Base-by-base conservation (phyloP, 1,140 invertebrate species). In the Drosophila pallidifrons region DNA sequence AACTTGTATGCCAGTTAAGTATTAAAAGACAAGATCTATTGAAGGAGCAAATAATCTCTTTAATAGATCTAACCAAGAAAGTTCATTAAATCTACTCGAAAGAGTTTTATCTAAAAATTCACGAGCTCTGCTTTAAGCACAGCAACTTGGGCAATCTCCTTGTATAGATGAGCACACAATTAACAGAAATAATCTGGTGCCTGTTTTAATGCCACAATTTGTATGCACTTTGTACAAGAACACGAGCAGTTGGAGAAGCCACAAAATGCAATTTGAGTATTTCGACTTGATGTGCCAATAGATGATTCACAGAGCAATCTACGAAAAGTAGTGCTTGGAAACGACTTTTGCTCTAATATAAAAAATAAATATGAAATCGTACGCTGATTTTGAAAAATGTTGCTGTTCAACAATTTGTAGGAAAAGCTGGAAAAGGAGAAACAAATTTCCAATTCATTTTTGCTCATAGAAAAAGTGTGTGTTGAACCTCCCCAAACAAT, bases 401-500 rank as follows among this genome's bases (percentile, higher is more conserved):
- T 32, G 20, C 15, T 15, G 28, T 30, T 54, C 51, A 35, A 46
- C 51, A 66, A 20, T 55, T 66, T 66, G 51, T 65, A 46, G 11
- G 43, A 47, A n/a, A n/a, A 67, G 41, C 52, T 20, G 35, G 38
- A 47, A 52, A 54, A 35, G 28, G 4, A 28, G 35, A 55, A 70
- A 70, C 46, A 54, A 73, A 51, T 75, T 70, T 55, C 32, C 43
- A 60, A 65, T 55, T 32, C 55, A 41, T 61, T 41, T 72, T 66
- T 58, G 47, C n/a, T 28, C 32, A 64, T 45, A 16, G 20, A 45
- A 64, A 46, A 28, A 64, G 28, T 55, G 13, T 35, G 54, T 52
- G 46, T 41, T 59, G 54, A 38, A 75, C 43, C 72, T 47, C 28
- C 81, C 49, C 67, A 66, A 89, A 91, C 87, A 91, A 91, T 91